Evolutionary conservation across 1,140 invertebrate genomes (phyloP), one percentile per base, ranked within the genome.

Genomic region (Drosophila malerkotliana): DNA sequence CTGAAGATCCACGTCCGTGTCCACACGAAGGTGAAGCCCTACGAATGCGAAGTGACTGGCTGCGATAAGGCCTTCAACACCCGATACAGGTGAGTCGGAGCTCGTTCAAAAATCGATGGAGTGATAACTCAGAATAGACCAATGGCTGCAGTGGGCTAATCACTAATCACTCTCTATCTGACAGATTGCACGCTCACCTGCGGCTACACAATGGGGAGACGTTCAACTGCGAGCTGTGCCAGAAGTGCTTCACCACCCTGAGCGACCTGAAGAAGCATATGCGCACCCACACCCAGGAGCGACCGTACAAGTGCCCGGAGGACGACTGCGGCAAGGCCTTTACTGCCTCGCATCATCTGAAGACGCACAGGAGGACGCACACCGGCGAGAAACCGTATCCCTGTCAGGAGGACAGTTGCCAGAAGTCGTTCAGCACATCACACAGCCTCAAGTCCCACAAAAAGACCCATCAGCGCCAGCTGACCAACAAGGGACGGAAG

Each of bases 51-150:
- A 55, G 94, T 96, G 67, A 93, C 93, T 63, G 95, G 94, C 49
- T 99, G 98, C 93, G 95, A 96, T 84, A 98, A 98, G 92, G 96
- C 97, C 51, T 99, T 98, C 92, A 99, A 98, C 92, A 99, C 98
- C 58, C 93, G 98, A 24, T 98, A 98, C 93, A 95, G 97, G 93
- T 94, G 74, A 88, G 73, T 18, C 41, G 15, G 37, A 53, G 21
- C 5, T 24, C 32, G 24, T 69, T 18, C 41, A 4, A 44, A 44
- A 44, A 44, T 44, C n/a, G 10, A 55, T 32, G 30, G 10, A 7
- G 30, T 21, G 41, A 71, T 61, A 73, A 32, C 12, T 21, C 37
- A 39, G 10, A 51, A 62, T 78, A 62, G 30, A 57, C 58, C 69
- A 54, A 58, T 37, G 66, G 52, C 60, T 71, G 30, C 48, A 18